Percentiles rank a stretch among this genome's conserved stretches.
Evolutionary conservation across 2,888 invertebrate species (phyloP).

Genomic region (Ennomos quercinarius): DNA sequence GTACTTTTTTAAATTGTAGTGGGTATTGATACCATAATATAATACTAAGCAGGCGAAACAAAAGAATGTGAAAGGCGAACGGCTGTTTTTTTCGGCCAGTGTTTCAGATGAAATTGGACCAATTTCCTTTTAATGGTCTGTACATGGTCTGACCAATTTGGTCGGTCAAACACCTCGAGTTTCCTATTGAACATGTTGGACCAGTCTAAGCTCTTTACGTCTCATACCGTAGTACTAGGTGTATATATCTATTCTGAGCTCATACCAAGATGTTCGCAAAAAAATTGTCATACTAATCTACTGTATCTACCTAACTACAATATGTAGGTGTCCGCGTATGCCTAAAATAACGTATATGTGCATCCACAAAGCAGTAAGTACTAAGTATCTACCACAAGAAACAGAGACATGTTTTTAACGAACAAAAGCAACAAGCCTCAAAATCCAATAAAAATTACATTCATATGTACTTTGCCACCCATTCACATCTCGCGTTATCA

Average conservation of each 20-base stretch:
- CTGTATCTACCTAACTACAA: too few relatives aligned
- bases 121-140: too few relatives aligned
- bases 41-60: slow-evolving; percentile 12
- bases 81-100: slow-evolving; percentile 9
- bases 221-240: too few relatives aligned
- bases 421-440: not conserved
- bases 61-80: slow-evolving; percentile 23
- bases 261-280: not conserved
- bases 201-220: too few relatives aligned
- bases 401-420: not conserved
- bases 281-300: not conserved
- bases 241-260: not conserved
- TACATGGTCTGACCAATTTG: too few relatives aligned
- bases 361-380: too few relatives aligned
- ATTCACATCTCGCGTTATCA: slow-evolving; percentile 26
- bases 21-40: too few relatives aligned
- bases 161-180: slow-evolving; percentile 4
- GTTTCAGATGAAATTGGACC: not conserved
- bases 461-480: slow-evolving; percentile 12
- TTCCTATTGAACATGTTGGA: not conserved
- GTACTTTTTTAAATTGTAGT: too few relatives aligned
- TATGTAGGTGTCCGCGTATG: too few relatives aligned
- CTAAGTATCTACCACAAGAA: too few relatives aligned
- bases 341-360: too few relatives aligned
- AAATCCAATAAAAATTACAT: slow-evolving; percentile 15